Conservation (phyloP, 2,888 invertebrate genomes). For the Cheilosia scutellata region DNA sequence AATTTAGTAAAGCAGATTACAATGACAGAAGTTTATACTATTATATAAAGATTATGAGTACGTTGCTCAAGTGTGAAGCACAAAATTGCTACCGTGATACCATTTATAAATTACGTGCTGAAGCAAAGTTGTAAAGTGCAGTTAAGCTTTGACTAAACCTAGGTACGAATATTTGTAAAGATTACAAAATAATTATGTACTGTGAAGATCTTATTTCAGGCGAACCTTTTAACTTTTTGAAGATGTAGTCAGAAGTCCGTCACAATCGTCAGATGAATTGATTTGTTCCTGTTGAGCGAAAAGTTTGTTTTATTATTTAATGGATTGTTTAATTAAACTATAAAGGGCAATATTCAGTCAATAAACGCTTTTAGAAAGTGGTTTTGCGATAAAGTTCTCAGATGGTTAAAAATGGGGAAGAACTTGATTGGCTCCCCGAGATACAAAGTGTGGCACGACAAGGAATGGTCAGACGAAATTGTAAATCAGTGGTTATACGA, state of each 20-base stretch:
- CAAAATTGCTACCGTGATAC: background rate
- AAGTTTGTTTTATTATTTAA: background rate
- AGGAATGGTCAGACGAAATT: no score
- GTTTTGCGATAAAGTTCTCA: no score
- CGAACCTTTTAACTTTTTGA: background rate
- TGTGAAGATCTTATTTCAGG: background rate
- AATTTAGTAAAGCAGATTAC: no score
- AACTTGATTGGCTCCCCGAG: no score
- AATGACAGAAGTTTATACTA: no score
- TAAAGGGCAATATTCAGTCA: no score
- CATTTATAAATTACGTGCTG: background rate
- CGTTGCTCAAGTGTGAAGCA: background rate
- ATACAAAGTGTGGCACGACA: no score
- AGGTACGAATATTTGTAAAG: background rate
- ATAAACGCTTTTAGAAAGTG: no score
- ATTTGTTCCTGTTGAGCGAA: background rate
- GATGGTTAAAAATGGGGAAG: no score
- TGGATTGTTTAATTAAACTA: background rate
- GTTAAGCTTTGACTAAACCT: background rate
- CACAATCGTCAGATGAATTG: background rate
- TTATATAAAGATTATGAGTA: no score
- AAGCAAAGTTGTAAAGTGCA: conserved; percentile 10
- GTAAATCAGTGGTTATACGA: no score
- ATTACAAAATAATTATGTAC: background rate
- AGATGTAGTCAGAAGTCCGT: background rate